Evolutionary conservation across 2,113 vertebrate genomes (phyloP).

Genomic region (Pelusios castaneus): DNA sequence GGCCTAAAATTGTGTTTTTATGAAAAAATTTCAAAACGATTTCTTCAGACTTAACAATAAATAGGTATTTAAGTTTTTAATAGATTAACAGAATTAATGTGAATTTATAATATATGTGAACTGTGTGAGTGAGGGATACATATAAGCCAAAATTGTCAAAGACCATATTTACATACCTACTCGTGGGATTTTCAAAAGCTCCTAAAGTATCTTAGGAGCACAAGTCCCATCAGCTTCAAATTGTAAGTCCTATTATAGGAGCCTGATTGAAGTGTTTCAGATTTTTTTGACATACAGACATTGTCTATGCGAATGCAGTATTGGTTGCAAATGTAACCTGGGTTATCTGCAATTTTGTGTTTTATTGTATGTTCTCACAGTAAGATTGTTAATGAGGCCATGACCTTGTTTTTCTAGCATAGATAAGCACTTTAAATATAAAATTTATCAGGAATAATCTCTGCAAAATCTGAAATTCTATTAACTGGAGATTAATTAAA

Average conservation of each 20-base stretch:
- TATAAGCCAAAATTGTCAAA: not conserved
- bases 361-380: not conserved
- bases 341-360: not conserved
- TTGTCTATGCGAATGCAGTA: not conserved
- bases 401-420: not conserved
- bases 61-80: not conserved
- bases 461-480: not conserved
- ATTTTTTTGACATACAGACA: not conserved
- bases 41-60: not conserved
- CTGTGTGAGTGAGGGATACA: too few species aligned
- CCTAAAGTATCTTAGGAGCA: not conserved
- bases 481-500: not conserved
- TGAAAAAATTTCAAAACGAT: not conserved
- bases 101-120: too few species aligned
- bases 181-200: too few species aligned
- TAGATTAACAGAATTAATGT: too few species aligned
- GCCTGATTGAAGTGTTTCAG: not conserved
- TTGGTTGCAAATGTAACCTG: not conserved
- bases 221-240: not conserved
- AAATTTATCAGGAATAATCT: too few species aligned
- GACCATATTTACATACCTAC: not conserved
- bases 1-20: not conserved
- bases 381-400: not conserved
- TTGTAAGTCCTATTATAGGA: not conserved
- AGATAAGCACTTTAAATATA: not conserved